Percentiles rank a stretch among this genome's conserved stretches.
Conservation (phyloP, 2,113 vertebrate species). For the Pseudorectes ferrugineus region DNA sequence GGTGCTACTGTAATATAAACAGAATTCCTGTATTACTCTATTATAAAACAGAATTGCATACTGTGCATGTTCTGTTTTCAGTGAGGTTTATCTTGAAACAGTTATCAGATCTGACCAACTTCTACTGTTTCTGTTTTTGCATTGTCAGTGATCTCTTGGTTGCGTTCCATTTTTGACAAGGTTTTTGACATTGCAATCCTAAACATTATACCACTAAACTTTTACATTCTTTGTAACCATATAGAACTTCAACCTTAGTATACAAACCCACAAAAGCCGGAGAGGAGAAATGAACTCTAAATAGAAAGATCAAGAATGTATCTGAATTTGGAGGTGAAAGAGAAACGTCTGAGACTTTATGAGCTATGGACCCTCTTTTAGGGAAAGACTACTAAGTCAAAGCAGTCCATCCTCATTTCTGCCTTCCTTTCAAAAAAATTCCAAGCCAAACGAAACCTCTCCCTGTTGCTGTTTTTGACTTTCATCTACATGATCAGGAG, state of each 20-base stretch:
- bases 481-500: not conserved
- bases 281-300: not conserved
- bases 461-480: not conserved
- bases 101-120: not conserved
- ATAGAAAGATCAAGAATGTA: not conserved
- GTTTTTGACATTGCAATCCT: not conserved
- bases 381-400: not conserved
- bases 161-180: not conserved
- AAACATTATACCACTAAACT: not conserved
- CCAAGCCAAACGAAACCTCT: not conserved
- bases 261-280: not conserved
- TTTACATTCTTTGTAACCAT: not conserved
- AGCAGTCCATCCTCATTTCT: not conserved
- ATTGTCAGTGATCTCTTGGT: not conserved
- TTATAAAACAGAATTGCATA: not conserved
- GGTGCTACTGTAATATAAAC: not conserved
- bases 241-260: not conserved
- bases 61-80: not conserved
- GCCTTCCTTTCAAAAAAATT: not conserved
- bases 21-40: not conserved
- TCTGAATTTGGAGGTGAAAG: not conserved
- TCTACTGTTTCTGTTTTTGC: not conserved
- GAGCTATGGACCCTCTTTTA: not conserved
- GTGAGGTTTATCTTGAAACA: not conserved
- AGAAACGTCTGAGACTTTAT: not conserved